These are phyloP conservation scores for Indicator maculatus DNA, from an alignment of 2,113 vertebrate genomes.

Conservation along the genomic window DNA sequence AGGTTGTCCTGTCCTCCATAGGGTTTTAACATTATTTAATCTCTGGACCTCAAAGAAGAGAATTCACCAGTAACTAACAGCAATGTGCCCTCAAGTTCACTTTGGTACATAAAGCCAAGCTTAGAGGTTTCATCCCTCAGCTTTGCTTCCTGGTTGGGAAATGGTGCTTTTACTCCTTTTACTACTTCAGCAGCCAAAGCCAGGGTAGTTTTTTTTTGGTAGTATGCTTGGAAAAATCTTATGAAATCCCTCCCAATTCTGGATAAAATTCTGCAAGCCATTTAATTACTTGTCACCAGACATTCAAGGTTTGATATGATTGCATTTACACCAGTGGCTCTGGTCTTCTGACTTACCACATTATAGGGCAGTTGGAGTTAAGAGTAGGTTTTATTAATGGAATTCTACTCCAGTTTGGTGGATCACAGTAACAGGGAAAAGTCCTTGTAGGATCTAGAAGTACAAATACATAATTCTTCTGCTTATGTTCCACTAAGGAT, in stretches of 20 bases:
- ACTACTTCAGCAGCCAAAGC: not conserved
- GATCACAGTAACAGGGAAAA: not conserved
- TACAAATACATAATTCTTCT: not conserved
- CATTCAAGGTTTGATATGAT: not conserved
- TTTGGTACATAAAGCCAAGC: not conserved
- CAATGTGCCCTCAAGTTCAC: not conserved
- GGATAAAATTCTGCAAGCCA: not conserved
- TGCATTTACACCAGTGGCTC: not conserved
- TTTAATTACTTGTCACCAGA: not conserved
- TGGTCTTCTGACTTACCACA: not conserved
- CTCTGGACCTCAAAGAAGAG: not conserved
- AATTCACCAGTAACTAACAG: fast-evolving
- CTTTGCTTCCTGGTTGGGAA: not conserved
- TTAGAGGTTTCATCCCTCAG: not conserved
- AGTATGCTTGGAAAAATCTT: not conserved
- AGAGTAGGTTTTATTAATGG: not conserved
- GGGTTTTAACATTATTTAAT: not conserved
- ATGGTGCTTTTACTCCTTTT: not conserved
- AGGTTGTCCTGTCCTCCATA: not conserved
- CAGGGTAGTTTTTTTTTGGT: not conserved
- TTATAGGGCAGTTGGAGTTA: not conserved
- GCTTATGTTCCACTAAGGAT: not conserved
- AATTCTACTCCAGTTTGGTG: not conserved
- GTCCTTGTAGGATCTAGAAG: not conserved
- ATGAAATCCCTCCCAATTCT: not conserved